Evolutionary conservation across 1,140 invertebrate genomes (phyloP).

Genomic region (Drosophila subpulchrella): DNA sequence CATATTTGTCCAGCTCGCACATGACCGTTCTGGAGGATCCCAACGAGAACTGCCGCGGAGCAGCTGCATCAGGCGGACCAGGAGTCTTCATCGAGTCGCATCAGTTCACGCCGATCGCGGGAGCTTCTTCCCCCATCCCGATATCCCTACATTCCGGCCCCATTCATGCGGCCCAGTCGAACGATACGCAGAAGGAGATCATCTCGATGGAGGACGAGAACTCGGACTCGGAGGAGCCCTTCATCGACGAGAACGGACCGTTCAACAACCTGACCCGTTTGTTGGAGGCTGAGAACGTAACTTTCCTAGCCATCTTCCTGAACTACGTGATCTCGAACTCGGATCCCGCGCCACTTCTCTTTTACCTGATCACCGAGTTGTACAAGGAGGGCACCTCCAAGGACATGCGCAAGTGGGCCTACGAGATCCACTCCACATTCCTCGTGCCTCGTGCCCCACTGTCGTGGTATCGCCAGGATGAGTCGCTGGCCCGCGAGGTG

Average conservation of each 20-base stretch:
- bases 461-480: slow-evolving; percentile 92
- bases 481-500: slow-evolving; percentile 92
- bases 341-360: slow-evolving; percentile 93
- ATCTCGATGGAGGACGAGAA: slow-evolving; percentile 98
- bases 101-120: slow-evolving; percentile 74
- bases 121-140: slow-evolving; percentile 60
- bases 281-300: slow-evolving; percentile 88
- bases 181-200: slow-evolving; percentile 89
- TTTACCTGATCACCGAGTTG: slow-evolving; percentile 94
- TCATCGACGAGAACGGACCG: slow-evolving; percentile 91
- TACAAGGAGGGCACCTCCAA: slow-evolving; percentile 94
- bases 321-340: slow-evolving; percentile 94
- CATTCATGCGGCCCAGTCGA: slow-evolving; percentile 75
- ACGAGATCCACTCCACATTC: slow-evolving; percentile 99
- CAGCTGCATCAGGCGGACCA: slow-evolving; percentile 18
- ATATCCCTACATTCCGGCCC: slow-evolving; percentile 73
- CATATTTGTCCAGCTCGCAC: slow-evolving; percentile 87
- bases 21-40: slow-evolving; percentile 71
- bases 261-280: slow-evolving; percentile 90
- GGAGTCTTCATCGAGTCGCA: slow-evolving; percentile 78
- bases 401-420: slow-evolving; percentile 97
- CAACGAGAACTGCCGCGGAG: slow-evolving; percentile 57
- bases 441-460: slow-evolving; percentile 95
- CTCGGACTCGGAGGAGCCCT: slow-evolving; percentile 91
- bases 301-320: slow-evolving; percentile 94